Base-by-base conservation (phyloP, 2,888 invertebrate species). In the Drosophila glabriapex region DNA sequence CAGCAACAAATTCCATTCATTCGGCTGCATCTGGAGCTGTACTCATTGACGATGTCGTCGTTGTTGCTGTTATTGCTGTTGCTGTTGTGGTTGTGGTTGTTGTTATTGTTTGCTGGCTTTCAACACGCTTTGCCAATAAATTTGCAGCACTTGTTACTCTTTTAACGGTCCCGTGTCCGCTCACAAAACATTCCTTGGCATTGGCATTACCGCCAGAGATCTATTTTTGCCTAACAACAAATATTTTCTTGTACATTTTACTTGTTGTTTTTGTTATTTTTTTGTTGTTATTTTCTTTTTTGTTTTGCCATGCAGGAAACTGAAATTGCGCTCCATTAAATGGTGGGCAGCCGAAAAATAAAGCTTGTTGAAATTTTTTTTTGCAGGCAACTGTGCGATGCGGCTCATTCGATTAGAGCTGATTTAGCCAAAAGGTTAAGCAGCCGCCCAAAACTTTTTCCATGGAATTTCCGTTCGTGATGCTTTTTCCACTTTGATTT, bases 111-210 rank as follows among this genome's bases (percentile, higher is more conserved):
- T 46, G 25, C 62, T 76, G 69, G 79, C 88, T 88, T 87, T 87
- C 87, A 87, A 87, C 87, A 87, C 85, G 87, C 87, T 87, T 75
- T 80, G 76, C 90, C 87, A 90, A 87, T 87, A 87, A 87, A 90
- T 87, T 87, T 83, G 71, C 85, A 85, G 89, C 85, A 85, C 85
- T 86, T 86, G 90, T 87, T 87, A 80, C 88, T 78, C 83, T 87
- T 85, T 87, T 87, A 83, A 87, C 90, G 90, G 87, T 89, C 76
- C 55, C 52, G 53, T 58, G 52, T 39, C 81, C 82, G 73, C 66
- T 87, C 75, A 78, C 82, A 73, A 65, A 83, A 77, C 82, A 68
- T 78, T 74, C 74, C 69, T 75, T 71, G 75, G 89, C 87, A 82
- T 83, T 83, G 79, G 72, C 76, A 74, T 79, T 82, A 81, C 82